Evolutionary conservation across 2,888 invertebrate species (phyloP), one percentile per base, ranked within the genome.

Genomic region (Amitus sp.): DNA sequence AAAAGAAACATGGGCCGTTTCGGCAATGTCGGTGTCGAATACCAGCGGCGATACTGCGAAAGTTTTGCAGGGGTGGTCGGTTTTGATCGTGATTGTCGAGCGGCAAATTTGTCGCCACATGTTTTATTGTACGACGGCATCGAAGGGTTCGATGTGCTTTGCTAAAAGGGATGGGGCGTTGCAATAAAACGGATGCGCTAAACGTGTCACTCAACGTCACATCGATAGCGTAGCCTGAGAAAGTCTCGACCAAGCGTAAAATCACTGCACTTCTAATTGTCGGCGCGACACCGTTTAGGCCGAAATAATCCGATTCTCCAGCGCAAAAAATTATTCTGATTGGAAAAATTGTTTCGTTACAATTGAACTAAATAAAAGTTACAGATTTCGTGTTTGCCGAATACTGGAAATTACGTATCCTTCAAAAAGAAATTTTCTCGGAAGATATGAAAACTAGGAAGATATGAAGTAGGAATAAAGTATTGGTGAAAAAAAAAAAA

Each of bases 81-180:
- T 74, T 76, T 76, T 72, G 73, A 75, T 76, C 75, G 73, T 73
- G 79, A 79, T 79, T 75, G 76, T 70, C 66, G 68, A 70, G 72
- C 77, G 74, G 66, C 73, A 74, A 79, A 80, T 80, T 79, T 78
- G 80, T 78, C 75, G 77, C 74, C 79, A 70, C 74, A 76, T 76
- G 74, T 79, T 78, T 79, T 78, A 77, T 78, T 74, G 74, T 73
- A 70, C 72, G 69, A 71, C 69, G 73, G 74, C 76, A 77, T 75
- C 73, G 74, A 67, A 69, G 69, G 70, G 72, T 68, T 69, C 65
- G 55, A 52, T 66, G 58, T 51, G 62, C 51, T 56, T 30, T 49
- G 47, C 28, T 23, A 33, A 48, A 46, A 46, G 68, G 62, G 39
- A 47, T 52, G 60, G 54, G 66, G 60, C 62, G 56, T 64, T 65